Conservation (phyloP, 2,797 vertebrate species). For the Peromyscus attwateri region DNA sequence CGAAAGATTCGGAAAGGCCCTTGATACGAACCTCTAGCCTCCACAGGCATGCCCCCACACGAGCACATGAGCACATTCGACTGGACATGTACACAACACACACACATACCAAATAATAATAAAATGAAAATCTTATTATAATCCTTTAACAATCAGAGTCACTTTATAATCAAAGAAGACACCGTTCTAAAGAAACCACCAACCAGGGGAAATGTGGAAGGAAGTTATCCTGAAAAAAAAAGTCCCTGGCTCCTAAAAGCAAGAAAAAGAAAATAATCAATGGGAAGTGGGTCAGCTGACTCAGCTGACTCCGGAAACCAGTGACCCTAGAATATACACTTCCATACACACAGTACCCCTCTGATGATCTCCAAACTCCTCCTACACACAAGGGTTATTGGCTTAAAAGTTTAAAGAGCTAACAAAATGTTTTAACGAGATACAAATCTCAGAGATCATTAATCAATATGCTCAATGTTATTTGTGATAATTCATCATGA, state of each 20-base stretch:
- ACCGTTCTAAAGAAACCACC: constrained; percentile 16
- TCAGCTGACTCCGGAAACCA: constrained; percentile 77
- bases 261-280: not conserved
- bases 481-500: constrained; percentile 98
- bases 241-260: not conserved
- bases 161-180: not conserved
- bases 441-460: constrained; percentile 94
- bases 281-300: not conserved
- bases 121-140: not conserved
- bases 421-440: constrained; percentile 93
- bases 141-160: not conserved
- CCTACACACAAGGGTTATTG: constrained; percentile 82
- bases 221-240: not conserved
- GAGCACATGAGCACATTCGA: not conserved
- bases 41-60: no score
- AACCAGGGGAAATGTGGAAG: not conserved
- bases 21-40: not conserved
- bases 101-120: not conserved
- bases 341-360: constrained; percentile 76
- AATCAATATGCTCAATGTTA: constrained; percentile 96
- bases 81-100: not conserved
- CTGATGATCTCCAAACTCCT: constrained; percentile 81
- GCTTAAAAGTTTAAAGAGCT: constrained; percentile 92
- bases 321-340: constrained; percentile 75
- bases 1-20: not conserved